These are phyloP conservation scores for Ochropleura plecta DNA, from an alignment of 2,888 invertebrate species.

Conservation along the genomic window DNA sequence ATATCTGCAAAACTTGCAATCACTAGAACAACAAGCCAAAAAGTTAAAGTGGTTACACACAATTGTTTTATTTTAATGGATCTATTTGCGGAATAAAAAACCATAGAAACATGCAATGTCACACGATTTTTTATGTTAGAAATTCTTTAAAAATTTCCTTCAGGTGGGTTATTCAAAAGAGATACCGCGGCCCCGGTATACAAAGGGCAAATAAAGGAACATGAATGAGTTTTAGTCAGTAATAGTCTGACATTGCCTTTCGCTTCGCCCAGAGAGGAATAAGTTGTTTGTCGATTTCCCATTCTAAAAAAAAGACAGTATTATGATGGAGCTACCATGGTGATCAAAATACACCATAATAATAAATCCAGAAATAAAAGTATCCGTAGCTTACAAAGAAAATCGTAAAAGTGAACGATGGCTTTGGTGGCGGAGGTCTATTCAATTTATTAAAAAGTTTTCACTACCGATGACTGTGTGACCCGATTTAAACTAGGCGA, in stretches of 20 bases:
- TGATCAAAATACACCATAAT: neutral
- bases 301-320: too few species aligned
- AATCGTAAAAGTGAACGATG: neutral
- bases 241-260: too few species aligned
- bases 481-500: neutral
- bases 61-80: neutral
- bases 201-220: too few species aligned
- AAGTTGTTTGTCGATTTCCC: too few species aligned
- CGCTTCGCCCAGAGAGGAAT: too few species aligned
- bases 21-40: neutral
- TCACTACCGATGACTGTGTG: neutral
- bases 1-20: neutral
- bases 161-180: neutral
- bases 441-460: neutral
- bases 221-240: too few species aligned
- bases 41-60: neutral
- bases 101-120: neutral
- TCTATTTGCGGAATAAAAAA: neutral
- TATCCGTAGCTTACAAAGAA: neutral
- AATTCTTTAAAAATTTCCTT: neutral
- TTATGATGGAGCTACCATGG: neutral
- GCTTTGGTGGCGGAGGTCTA: neutral
- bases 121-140: neutral
- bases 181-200: too few species aligned
- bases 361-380: neutral